These are phyloP conservation scores for Oegoconia quadripuncta DNA, from an alignment of 2,888 invertebrate species.

Conservation along the genomic window DNA sequence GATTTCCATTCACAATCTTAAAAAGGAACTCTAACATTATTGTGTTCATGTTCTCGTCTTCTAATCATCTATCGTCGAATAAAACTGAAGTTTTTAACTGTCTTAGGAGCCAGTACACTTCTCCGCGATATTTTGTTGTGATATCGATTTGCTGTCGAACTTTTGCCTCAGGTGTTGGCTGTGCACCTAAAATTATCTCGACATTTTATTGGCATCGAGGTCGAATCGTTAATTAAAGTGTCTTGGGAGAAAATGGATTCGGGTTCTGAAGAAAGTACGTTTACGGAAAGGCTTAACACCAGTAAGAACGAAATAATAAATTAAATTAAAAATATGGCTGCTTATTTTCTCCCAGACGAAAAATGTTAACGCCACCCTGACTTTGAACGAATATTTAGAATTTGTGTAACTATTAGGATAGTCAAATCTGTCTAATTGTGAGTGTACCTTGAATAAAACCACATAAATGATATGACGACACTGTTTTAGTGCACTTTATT, in stretches of 20 bases:
- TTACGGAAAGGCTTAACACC: too few relatives aligned
- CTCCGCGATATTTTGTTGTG: conserved; percentile 29
- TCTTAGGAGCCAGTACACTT: too few relatives aligned
- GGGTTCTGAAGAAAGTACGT: too few relatives aligned
- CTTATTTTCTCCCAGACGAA: background rate
- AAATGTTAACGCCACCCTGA: background rate
- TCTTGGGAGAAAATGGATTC: conserved; percentile 33
- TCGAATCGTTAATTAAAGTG: conserved; percentile 56
- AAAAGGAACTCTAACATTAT: too few relatives aligned
- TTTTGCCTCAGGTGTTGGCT: conserved; percentile 63
- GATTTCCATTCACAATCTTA: too few relatives aligned
- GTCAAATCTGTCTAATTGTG: too few relatives aligned
- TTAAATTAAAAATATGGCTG: too few relatives aligned
- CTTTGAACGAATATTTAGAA: background rate
- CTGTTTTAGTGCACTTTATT: conserved; percentile 68
- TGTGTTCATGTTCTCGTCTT: too few relatives aligned
- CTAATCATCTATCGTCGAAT: too few relatives aligned
- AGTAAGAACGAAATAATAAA: too few relatives aligned
- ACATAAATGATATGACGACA: conserved; percentile 49
- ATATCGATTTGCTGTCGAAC: conserved; percentile 55
- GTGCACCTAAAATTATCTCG: conserved; percentile 59
- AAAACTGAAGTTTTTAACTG: too few relatives aligned
- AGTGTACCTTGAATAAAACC: conserved; percentile 43
- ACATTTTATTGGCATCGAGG: conserved; percentile 51
- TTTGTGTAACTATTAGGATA: too few relatives aligned